These are phyloP conservation scores for Neopelma chrysocephalum DNA, from an alignment of 2,797 vertebrate genomes.

Conservation along the genomic window DNA sequence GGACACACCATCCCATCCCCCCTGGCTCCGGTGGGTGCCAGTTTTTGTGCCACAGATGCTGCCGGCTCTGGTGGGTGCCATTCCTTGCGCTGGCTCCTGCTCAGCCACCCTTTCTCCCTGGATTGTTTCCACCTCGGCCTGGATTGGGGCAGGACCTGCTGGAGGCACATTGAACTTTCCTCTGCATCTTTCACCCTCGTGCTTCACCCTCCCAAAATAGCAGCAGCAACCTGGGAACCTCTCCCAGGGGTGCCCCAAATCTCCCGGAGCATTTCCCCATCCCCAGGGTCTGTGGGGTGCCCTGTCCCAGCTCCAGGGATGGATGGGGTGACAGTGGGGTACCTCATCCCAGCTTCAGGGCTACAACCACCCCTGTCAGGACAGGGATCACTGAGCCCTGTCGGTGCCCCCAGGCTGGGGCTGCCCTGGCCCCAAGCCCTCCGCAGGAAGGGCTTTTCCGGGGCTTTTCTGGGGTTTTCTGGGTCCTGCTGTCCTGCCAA, in stretches of 20 bases:
- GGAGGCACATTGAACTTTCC: not conserved
- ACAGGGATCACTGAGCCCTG: not conserved
- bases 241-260: not conserved
- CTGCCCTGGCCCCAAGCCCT: not conserved
- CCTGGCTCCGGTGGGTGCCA: not conserved
- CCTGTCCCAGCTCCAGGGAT: fast-evolving
- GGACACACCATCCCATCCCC: not conserved
- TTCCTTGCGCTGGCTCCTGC: not conserved
- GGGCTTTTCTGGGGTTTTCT: not conserved
- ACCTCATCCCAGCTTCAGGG: not conserved
- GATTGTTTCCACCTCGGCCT: not conserved
- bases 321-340: not conserved
- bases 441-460: not conserved
- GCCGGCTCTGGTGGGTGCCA: not conserved
- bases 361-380: fast-evolving
- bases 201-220: constrained; percentile 56
- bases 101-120: not conserved
- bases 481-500: not conserved
- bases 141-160: not conserved
- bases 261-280: not conserved
- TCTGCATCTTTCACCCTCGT: constrained; percentile 20
- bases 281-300: not conserved
- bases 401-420: fast-evolving
- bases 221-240: not conserved
- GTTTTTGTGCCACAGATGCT: not conserved